These are phyloP conservation scores for Arrhopalites spinosus DNA, from an alignment of 2,888 invertebrate species.

Conservation along the genomic window DNA sequence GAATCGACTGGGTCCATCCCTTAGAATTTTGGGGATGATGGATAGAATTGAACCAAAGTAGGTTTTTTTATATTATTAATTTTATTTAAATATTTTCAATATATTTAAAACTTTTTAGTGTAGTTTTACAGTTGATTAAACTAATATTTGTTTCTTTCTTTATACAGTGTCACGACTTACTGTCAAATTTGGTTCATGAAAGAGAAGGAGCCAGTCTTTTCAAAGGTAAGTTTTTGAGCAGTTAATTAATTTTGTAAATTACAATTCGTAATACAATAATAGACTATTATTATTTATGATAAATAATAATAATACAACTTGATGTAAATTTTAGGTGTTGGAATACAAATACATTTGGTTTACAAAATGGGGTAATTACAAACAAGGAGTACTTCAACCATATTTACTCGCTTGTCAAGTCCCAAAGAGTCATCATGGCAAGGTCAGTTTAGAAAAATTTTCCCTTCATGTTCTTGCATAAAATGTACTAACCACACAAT, in stretches of 20 bases:
- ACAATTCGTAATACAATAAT: not conserved
- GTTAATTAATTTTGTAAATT: not conserved
- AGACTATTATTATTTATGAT: not conserved
- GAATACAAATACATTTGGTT: constrained; percentile 95
- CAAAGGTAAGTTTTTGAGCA: constrained; percentile 54
- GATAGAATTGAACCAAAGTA: constrained; percentile 77
- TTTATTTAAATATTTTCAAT: too few relatives aligned
- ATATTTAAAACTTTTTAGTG: too few relatives aligned
- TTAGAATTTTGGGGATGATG: constrained; percentile 85
- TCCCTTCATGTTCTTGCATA: not conserved
- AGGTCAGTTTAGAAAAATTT: constrained; percentile 55
- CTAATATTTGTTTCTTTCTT: too few relatives aligned
- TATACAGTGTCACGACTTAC: constrained; percentile 70
- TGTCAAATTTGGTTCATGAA: constrained; percentile 91
- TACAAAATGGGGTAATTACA: constrained; percentile 91
- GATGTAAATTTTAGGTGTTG: constrained; percentile 70
- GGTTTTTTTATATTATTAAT: too few relatives aligned
- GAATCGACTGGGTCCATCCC: constrained; percentile 79
- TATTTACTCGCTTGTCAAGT: constrained; percentile 87
- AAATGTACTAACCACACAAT: too few relatives aligned
- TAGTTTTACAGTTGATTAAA: too few relatives aligned
- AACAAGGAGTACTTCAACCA: constrained; percentile 87
- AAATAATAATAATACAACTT: not conserved
- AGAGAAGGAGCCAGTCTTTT: constrained; percentile 74
- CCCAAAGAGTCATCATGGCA: constrained; percentile 72